Evolutionary conservation across 2,888 invertebrate genomes (phyloP).

Genomic region (Folsomia candida): DNA sequence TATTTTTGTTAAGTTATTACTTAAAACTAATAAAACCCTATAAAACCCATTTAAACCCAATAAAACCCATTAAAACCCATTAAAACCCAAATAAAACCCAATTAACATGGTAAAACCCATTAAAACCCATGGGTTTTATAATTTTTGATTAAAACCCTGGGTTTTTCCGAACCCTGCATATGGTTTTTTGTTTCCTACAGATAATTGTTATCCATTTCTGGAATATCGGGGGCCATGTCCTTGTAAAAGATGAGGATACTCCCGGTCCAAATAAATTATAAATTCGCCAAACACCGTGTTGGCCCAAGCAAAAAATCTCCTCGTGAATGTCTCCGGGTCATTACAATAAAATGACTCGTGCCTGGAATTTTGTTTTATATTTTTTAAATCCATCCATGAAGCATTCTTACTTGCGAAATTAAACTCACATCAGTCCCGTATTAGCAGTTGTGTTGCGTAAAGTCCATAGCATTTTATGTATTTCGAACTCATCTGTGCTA

Average conservation of each 20-base stretch:
- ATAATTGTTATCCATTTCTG: not conserved
- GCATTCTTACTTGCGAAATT: not conserved
- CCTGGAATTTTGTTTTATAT: too few species aligned
- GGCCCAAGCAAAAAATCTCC: slow-evolving; percentile 47
- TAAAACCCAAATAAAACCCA: too few species aligned
- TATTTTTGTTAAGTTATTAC: too few species aligned
- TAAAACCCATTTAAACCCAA: too few species aligned
- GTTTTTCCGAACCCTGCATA: too few species aligned
- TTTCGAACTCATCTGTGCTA: slow-evolving; percentile 35
- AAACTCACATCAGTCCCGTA: slow-evolving; percentile 41
- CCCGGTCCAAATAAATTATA: slow-evolving; percentile 34
- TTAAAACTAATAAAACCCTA: too few species aligned
- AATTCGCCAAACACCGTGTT: slow-evolving; percentile 47
- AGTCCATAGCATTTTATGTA: slow-evolving; percentile 30
- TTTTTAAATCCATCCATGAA: too few species aligned
- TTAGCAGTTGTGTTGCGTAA: slow-evolving; percentile 42
- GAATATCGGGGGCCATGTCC: slow-evolving; percentile 16
- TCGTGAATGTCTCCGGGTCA: slow-evolving; percentile 30
- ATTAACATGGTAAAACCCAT: too few species aligned
- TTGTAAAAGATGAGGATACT: slow-evolving; percentile 35
- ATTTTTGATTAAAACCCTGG: too few species aligned
- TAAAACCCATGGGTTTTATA: too few species aligned
- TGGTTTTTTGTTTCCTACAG: too few species aligned
- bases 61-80: too few species aligned
- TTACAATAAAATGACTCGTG: slow-evolving; percentile 42